These are phyloP conservation scores for Oxyura jamaicensis DNA, from an alignment of 2,113 vertebrate species.

Conservation along the genomic window DNA sequence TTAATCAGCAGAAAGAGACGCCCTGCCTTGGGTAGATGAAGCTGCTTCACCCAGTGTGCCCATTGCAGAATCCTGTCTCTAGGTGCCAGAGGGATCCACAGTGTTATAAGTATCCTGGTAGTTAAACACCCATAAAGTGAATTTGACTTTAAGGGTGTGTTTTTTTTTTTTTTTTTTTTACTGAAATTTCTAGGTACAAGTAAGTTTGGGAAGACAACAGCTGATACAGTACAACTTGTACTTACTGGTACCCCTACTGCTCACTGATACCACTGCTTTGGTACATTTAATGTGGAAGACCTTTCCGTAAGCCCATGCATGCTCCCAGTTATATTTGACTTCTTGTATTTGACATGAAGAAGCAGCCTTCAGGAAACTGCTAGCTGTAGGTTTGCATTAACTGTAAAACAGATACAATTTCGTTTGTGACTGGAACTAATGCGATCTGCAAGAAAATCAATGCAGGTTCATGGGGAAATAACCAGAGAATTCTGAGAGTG, in stretches of 20 bases:
- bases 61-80: background rate
- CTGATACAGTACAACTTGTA: background rate
- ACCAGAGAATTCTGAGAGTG: background rate
- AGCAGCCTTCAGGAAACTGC: constrained; percentile 24
- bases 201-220: background rate
- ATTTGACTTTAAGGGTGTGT: background rate
- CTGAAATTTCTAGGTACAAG: background rate
- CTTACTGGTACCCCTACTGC: background rate
- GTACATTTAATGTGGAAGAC: background rate
- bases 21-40: background rate
- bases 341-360: background rate
- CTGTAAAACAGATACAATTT: constrained; percentile 37
- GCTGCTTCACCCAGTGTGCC: background rate
- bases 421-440: constrained; percentile 66
- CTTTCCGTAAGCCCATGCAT: background rate
- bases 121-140: background rate
- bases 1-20: background rate
- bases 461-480: constrained; percentile 57
- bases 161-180: background rate
- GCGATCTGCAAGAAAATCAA: constrained; percentile 71
- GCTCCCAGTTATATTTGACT: background rate
- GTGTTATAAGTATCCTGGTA: background rate
- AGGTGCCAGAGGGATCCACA: background rate
- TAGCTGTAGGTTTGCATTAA: constrained; percentile 50
- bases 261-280: background rate